phyloP scores from a whole-genome alignment of 2,797 vertebrate genomes.

The Tamandua tetradactyla region DNA sequence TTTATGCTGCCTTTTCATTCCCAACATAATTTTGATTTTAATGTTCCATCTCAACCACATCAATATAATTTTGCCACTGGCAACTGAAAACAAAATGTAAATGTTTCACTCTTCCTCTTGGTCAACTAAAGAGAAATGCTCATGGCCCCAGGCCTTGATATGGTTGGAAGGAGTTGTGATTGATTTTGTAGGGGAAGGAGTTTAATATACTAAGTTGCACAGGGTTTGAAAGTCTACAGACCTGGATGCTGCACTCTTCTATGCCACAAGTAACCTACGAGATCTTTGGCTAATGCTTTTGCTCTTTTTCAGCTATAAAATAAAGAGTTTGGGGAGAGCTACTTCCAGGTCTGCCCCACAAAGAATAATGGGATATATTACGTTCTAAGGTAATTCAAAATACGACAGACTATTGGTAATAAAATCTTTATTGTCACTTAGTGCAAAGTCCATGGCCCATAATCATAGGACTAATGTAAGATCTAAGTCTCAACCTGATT shows the following conservation, averaged over 20 bases:
- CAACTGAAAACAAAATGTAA: conserved; percentile 75
- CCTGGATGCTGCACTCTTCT: not conserved
- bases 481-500: not conserved
- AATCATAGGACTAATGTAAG: not conserved
- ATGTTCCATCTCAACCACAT: conserved; percentile 71
- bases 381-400: not conserved
- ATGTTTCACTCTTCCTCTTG: conserved; percentile 75
- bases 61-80: conserved; percentile 78
- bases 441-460: not conserved
- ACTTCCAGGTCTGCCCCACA: not conserved
- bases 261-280: not conserved
- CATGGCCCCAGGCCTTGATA: conserved; percentile 41
- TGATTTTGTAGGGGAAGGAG: conserved; percentile 2
- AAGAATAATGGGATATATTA: not conserved
- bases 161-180: conserved; percentile 48
- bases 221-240: not conserved
- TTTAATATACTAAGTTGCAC: not conserved
- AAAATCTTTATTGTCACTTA: not conserved
- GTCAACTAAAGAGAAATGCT: conserved; percentile 30
- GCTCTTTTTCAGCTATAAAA: not conserved
- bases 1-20: conserved; percentile 81
- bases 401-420: rapidly evolving
- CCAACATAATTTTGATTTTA: conserved; percentile 83
- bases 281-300: not conserved
- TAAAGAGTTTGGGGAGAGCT: not conserved